A percentile compares a stretch with the other conserved stretches of the same genome.
Conservation (phyloP, 1,140 invertebrate species). For the Drosophila neocordata region DNA sequence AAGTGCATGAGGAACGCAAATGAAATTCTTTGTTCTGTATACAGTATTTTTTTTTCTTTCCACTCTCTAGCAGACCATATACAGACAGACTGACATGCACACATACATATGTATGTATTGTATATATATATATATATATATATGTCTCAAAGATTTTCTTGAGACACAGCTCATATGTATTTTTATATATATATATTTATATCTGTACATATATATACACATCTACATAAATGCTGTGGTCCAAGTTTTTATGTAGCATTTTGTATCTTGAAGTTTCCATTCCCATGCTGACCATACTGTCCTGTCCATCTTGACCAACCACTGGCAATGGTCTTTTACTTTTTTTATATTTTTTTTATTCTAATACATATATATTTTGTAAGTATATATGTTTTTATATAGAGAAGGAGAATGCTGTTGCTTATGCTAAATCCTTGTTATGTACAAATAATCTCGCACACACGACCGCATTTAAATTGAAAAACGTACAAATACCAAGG, state of each 20-base stretch:
- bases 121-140: not conserved
- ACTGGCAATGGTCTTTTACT: conserved; percentile 17
- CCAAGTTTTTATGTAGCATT: conserved; percentile 62
- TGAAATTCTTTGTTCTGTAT: conserved; percentile 73
- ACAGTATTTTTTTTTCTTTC: conserved; percentile 66
- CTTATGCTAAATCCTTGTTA: conserved; percentile 79
- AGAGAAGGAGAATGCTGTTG: conserved; percentile 37
- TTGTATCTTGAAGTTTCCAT: conserved; percentile 33
- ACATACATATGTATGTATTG: not conserved
- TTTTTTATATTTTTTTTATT: conserved; percentile 31
- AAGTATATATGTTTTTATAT: not conserved
- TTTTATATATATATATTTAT: conserved; percentile 16
- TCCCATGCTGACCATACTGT: conserved; percentile 50
- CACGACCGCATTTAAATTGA: conserved; percentile 81
- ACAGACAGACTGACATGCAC: conserved; percentile 15
- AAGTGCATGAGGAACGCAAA: conserved; percentile 76
- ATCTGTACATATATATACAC: not conserved
- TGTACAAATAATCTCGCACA: conserved; percentile 79
- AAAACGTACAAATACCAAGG: conserved; percentile 61
- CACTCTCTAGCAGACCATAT: conserved; percentile 37
- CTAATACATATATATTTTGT: conserved; percentile 14
- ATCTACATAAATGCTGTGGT: conserved; percentile 45
- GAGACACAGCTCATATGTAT: conserved; percentile 18
- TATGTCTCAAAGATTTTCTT: conserved; percentile 18
- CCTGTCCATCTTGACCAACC: conserved; percentile 39